Evolutionary conservation across 2,888 invertebrate genomes (phyloP).

Genomic region (Chaitophorus viminalis): DNA sequence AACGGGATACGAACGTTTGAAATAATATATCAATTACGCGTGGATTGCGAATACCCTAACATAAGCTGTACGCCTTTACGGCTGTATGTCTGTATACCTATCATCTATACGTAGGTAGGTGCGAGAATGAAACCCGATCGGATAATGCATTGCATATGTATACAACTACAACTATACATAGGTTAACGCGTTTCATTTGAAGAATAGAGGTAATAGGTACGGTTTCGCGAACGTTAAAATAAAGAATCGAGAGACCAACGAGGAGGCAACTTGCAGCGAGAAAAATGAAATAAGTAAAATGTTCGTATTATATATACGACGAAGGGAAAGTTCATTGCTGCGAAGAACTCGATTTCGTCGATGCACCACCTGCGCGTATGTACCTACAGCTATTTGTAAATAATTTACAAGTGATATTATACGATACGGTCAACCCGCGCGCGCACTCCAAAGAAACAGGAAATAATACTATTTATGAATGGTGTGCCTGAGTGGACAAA

Average conservation of each 20-base stretch:
- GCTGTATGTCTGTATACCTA: neutral
- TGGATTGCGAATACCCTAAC: too few species aligned
- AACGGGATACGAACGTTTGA: neutral
- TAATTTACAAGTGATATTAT: too few species aligned
- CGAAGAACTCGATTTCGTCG: constrained; percentile 1
- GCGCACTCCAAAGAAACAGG: constrained; percentile 8
- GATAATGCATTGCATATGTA: too few species aligned
- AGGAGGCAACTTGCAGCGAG: neutral
- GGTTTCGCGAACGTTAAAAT: neutral
- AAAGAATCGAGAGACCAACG: neutral
- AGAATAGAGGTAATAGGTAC: neutral
- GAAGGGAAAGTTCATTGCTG: constrained; percentile 30
- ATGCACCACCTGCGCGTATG: neutral
- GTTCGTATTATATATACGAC: neutral
- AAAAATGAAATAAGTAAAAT: neutral
- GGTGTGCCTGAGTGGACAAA: constrained; percentile 16
- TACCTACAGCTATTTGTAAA: neutral
- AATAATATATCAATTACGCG: neutral
- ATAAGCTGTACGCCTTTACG: too few species aligned
- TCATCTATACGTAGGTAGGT: neutral
- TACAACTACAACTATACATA: too few species aligned
- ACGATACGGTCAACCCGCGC: neutral
- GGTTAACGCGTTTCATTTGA: neutral
- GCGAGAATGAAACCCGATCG: neutral
- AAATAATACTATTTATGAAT: constrained; percentile 29